Evolutionary conservation across 2,888 invertebrate genomes (phyloP).

Genomic region (Cataglyphis rosenhaueri): DNA sequence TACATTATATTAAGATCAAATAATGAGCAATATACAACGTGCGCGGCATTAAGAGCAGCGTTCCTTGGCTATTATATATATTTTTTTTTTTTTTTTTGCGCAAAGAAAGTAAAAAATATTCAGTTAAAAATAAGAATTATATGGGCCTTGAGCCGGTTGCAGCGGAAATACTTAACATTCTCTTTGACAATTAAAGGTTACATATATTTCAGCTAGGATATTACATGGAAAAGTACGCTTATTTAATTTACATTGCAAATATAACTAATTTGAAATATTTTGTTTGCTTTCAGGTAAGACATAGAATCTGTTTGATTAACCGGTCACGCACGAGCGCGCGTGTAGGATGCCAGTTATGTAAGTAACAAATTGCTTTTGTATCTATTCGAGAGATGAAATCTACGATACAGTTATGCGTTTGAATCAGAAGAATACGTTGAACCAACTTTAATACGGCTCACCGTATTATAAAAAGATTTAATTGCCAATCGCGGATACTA

Average conservation of each 20-base stretch:
- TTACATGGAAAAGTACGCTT: constrained; percentile 13
- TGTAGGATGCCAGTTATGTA: constrained; percentile 18
- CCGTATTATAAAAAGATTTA: constrained; percentile 6
- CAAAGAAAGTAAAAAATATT: neutral
- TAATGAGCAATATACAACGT: neutral
- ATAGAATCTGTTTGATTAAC: constrained; percentile 3
- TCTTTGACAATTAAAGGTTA: constrained; percentile 1
- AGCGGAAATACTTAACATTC: neutral
- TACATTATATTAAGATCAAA: neutral
- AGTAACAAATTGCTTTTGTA: constrained; percentile 35
- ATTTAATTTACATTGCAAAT: constrained; percentile 38
- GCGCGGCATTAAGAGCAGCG: no score
- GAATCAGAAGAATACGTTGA: constrained; percentile 28
- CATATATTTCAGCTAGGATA: neutral
- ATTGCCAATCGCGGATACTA: constrained; percentile 21
- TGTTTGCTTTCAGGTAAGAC: constrained; percentile 68
- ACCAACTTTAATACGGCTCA: constrained; percentile 3
- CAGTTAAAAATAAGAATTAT: neutral
- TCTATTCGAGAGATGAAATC: constrained; percentile 14
- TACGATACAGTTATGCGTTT: constrained; percentile 28
- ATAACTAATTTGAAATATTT: constrained; percentile 36
- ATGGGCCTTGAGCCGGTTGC: neutral
- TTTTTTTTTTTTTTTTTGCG: neutral
- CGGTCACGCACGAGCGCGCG: constrained; percentile 27
- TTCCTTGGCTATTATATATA: neutral